A percentile compares a stretch with the other conserved stretches of the same genome.
These are phyloP conservation scores for Notodonta dromedarius DNA, from an alignment of 2,888 invertebrate species.

Conservation along the genomic window DNA sequence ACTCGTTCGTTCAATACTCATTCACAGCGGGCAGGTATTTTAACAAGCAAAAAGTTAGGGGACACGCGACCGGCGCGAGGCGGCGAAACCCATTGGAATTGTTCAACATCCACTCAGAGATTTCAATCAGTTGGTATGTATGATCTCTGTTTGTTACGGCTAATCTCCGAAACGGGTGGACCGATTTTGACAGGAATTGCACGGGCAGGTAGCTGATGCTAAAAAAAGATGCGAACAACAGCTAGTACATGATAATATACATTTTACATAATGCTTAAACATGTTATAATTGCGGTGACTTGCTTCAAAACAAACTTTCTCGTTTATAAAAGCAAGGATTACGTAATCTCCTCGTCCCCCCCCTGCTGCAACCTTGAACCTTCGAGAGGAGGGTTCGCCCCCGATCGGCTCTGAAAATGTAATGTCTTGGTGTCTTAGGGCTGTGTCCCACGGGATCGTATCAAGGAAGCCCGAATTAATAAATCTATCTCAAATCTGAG, in stretches of 20 bases:
- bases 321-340: constrained; percentile 4
- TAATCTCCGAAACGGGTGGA: too few species aligned
- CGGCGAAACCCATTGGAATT: constrained; percentile 28
- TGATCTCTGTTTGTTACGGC: too few species aligned
- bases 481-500: too few species aligned
- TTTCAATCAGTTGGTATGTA: constrained; percentile 6
- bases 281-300: not conserved
- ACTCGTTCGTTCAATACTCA: constrained; percentile 48
- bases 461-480: too few species aligned
- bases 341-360: not conserved
- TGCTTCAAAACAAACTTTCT: constrained; percentile 3
- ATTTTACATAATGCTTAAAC: constrained; percentile 4
- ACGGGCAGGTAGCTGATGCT: too few species aligned
- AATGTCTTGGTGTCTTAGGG: constrained; percentile 1
- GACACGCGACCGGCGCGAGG: constrained; percentile 50
- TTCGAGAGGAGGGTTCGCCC: not conserved
- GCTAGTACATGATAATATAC: not conserved
- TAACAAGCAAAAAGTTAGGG: constrained; percentile 67
- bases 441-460: not conserved
- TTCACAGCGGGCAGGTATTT: constrained; percentile 61
- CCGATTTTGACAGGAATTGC: too few species aligned
- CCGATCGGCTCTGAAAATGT: not conserved
- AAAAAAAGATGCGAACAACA: not conserved
- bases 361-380: not conserved
- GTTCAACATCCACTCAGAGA: constrained; percentile 34